Evolutionary conservation across 2,797 vertebrate genomes (phyloP), one percentile per base, ranked within the genome.

Genomic region (Syngnathus rostellatus): DNA sequence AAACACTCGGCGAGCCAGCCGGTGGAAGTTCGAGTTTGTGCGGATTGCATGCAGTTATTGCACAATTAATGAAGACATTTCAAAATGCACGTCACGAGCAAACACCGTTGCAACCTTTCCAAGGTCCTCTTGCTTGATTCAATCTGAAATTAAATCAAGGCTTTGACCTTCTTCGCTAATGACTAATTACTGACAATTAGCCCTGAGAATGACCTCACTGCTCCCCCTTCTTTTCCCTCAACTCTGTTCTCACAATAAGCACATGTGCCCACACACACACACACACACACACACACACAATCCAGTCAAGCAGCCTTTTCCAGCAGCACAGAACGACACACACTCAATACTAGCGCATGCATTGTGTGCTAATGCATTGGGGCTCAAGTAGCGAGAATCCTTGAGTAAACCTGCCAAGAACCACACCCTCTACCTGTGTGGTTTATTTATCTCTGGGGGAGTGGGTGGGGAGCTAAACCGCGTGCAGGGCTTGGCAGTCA

Each of bases 161-260:
- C 77, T 85, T 83, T 89, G 86, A 89, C 86, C 87, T 89, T 89
- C 79, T 87, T 85, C 69, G 72, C 82, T 87, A 88, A 88, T 90
- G 84, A 88, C 86, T 88, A 88, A 90, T 90, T 88, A 88, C 86
- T 82, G 81, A 83, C 86, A 85, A 89, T 89, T 88, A 89, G 82
- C 82, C 79, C 78, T 78, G 77, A 78, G 81, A 84, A 83, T 86
- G 78, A 73, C 80, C 84, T 82, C 72, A 72, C 81, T 81, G 75
- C 66, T 40, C 77, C 77, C 80, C 67, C 41, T 63, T 70, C 76
- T 70, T 75, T 74, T 81, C 78, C 69, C 78, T 60, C 80, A 68
- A 66, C 81, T 72, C 77, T 76, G 64, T 71, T 77, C 82, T 81
- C 78, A 83, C 76, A 84, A 77, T 73, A 75, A 77, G 75, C 68